A percentile compares a stretch with the other conserved stretches of the same genome.
Evolutionary conservation across 2,888 invertebrate species (phyloP).

Genomic region (Agrochola litura): DNA sequence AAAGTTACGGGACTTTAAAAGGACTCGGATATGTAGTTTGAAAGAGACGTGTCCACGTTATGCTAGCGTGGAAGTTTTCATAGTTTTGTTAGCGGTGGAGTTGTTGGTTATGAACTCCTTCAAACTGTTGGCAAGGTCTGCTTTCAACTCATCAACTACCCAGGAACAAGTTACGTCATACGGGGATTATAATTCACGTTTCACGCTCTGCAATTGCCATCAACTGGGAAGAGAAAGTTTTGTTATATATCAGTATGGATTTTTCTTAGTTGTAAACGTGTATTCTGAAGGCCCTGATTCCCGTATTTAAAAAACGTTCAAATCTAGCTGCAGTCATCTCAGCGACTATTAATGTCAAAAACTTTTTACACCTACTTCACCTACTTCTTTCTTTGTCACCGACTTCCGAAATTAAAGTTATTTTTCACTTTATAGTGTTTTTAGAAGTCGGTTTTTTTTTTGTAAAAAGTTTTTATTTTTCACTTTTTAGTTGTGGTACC

Average conservation of each 20-base stretch:
- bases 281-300: neutral
- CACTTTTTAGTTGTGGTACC: no score
- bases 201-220: neutral
- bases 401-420: no score
- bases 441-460: no score
- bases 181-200: neutral
- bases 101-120: constrained; percentile 20
- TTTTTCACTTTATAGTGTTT: no score
- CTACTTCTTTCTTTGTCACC: no score
- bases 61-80: constrained; percentile 13
- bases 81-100: constrained; percentile 12
- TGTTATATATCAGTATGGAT: neutral
- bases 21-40: constrained; percentile 8
- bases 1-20: constrained; percentile 26
- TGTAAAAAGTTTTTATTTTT: no score
- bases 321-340: no score
- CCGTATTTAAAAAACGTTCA: neutral
- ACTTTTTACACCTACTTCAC: no score
- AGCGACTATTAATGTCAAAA: no score
- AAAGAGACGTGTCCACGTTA: constrained; percentile 15
- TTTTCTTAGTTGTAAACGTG: no score
- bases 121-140: constrained; percentile 19
- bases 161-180: constrained; percentile 7
- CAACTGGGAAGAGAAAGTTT: neutral
- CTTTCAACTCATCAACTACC: constrained; percentile 6